These are phyloP conservation scores for Sapajus apella DNA, from an alignment of 2,113 vertebrate genomes.

Conservation along the genomic window DNA sequence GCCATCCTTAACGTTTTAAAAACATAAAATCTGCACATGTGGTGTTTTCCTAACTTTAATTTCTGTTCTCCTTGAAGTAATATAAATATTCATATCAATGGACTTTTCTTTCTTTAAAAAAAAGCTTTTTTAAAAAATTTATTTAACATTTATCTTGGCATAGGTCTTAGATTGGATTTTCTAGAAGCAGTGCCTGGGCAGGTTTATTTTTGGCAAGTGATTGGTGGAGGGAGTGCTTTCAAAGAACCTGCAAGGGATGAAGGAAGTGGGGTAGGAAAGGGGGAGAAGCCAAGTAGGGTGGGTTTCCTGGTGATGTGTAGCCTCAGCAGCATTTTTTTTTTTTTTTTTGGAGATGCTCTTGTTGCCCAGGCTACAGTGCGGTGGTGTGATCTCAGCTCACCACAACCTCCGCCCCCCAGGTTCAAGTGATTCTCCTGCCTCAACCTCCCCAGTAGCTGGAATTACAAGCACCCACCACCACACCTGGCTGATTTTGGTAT, in stretches of 20 bases:
- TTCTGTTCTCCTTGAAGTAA: neutral
- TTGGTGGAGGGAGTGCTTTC: neutral
- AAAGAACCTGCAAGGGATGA: neutral
- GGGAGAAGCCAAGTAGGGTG: fast-evolving
- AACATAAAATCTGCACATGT: neutral
- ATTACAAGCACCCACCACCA: too few relatives aligned
- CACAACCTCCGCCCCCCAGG: too few relatives aligned
- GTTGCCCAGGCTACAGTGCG: too few relatives aligned
- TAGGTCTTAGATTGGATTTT: neutral
- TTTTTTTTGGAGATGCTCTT: too few relatives aligned
- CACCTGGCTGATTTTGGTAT: too few relatives aligned
- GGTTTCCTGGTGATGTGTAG: neutral
- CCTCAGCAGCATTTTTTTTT: neutral
- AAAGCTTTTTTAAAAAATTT: neutral
- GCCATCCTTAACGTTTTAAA: neutral
- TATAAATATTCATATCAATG: neutral
- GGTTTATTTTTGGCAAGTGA: neutral
- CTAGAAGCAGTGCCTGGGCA: neutral
- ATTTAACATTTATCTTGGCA: neutral
- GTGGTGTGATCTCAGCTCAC: too few relatives aligned
- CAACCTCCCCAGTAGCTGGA: too few relatives aligned
- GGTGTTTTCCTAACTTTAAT: neutral
- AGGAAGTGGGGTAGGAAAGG: neutral
- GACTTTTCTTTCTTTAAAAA: neutral
- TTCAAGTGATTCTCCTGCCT: too few relatives aligned